Percentiles rank a stretch among this genome's conserved stretches.
Evolutionary conservation across 2,797 vertebrate genomes (phyloP).

Genomic region (Malacoraja senta): DNA sequence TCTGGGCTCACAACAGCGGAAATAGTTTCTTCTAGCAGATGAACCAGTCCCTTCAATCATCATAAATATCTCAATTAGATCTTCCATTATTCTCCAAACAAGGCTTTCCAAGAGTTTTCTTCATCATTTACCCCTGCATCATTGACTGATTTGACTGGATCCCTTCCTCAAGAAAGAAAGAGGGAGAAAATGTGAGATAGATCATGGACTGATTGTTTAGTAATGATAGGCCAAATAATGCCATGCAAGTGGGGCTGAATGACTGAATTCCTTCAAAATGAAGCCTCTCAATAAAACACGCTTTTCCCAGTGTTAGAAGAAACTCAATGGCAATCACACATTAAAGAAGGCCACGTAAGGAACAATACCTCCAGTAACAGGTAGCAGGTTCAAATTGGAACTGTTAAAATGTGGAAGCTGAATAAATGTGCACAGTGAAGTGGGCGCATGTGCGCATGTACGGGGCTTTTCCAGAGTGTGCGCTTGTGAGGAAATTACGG

Average conservation of each 20-base stretch:
- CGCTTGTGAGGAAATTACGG: too few species aligned
- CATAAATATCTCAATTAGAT: too few species aligned
- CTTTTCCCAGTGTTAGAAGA: neutral
- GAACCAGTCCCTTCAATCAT: too few species aligned
- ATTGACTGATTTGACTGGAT: neutral
- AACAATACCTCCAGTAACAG: too few species aligned
- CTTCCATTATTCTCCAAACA: too few species aligned
- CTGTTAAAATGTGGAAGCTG: neutral
- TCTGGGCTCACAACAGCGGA: too few species aligned
- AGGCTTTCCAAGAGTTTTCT: neutral
- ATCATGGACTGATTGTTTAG: neutral
- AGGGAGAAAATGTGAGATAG: too few species aligned
- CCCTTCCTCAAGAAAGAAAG: neutral
- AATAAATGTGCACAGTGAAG: too few species aligned
- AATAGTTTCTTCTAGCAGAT: too few species aligned
- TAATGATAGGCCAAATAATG: neutral
- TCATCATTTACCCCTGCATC: neutral
- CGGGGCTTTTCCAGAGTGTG: too few species aligned
- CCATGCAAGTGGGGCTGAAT: neutral
- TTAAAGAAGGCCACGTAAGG: neutral
- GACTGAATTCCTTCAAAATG: neutral
- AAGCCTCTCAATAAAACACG: neutral
- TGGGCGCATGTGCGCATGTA: too few species aligned
- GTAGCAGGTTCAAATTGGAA: neutral
- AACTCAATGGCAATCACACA: neutral